Evolutionary conservation across 1,140 invertebrate species (phyloP).

Genomic region (Homalodisca vitripennis): DNA sequence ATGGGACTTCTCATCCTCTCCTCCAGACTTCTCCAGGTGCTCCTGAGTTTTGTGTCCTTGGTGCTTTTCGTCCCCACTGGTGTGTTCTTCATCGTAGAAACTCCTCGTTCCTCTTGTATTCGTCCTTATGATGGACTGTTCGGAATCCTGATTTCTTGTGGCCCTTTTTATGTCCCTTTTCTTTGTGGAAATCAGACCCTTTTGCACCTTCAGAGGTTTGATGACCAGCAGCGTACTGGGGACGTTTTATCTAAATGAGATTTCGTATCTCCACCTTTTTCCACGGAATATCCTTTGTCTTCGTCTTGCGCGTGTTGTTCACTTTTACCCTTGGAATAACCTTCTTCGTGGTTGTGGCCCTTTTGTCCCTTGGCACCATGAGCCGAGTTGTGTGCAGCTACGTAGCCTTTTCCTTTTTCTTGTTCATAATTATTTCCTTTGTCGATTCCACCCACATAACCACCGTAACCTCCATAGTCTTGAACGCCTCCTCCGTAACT

Average conservation of each 20-base stretch:
- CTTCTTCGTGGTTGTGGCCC: constrained; percentile 55
- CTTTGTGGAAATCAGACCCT: constrained; percentile 35
- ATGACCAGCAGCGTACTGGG: constrained; percentile 50
- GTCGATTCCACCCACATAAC: not conserved
- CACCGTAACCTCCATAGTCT: not conserved
- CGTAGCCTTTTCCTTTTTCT: constrained; percentile 40
- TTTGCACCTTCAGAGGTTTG: constrained; percentile 45
- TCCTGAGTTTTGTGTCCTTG: constrained; percentile 45
- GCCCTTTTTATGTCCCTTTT: constrained; percentile 61
- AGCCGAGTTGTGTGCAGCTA: constrained; percentile 41
- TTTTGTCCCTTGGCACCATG: constrained; percentile 57
- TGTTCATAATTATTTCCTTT: constrained; percentile 36
- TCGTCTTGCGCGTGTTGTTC: constrained; percentile 42
- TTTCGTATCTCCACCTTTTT: constrained; percentile 43
- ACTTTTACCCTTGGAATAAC: constrained; percentile 46
- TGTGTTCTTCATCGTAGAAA: constrained; percentile 66
- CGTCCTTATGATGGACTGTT: constrained; percentile 63
- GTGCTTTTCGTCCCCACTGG: constrained; percentile 57
- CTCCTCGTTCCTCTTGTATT: constrained; percentile 62
- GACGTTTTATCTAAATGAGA: constrained; percentile 41
- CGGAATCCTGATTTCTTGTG: constrained; percentile 64
- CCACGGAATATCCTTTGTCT: constrained; percentile 39
- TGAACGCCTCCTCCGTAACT: too few species aligned
- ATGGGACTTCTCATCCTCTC: constrained; percentile 39
- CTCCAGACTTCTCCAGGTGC: constrained; percentile 40